A percentile compares a stretch with the other conserved stretches of the same genome.
phyloP scores from a whole-genome alignment of 2,797 vertebrate genomes.

The Diplodus puntazzo region DNA sequence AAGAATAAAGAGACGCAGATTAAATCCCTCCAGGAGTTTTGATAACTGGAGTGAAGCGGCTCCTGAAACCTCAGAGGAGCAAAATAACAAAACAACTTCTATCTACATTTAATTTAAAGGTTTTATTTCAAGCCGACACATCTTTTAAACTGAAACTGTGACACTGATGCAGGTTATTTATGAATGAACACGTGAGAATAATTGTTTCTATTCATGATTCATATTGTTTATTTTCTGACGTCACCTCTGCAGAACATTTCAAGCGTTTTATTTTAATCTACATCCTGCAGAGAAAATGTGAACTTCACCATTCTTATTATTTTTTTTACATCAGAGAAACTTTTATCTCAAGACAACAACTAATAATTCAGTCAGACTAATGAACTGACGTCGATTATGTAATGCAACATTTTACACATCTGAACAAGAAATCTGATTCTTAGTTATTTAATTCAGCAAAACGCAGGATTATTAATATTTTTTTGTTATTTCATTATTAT shows the following conservation, averaged over 20 bases:
- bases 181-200: too few species aligned
- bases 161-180: neutral
- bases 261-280: neutral
- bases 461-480: neutral
- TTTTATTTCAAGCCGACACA: constrained; percentile 2
- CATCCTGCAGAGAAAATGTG: neutral
- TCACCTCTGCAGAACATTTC: neutral
- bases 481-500: neutral
- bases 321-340: neutral
- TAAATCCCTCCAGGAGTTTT: constrained; percentile 8
- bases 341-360: neutral
- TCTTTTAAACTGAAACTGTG: too few species aligned
- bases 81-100: neutral
- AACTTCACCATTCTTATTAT: neutral
- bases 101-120: neutral
- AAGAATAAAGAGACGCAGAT: neutral
- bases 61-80: neutral
- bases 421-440: neutral
- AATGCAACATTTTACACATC: neutral
- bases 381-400: neutral
- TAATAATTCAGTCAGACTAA: neutral
- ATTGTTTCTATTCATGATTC: too few species aligned
- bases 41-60: constrained; percentile 36
- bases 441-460: too few species aligned
- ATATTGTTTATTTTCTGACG: neutral